Evolutionary conservation across 2,888 invertebrate genomes (phyloP).

Genomic region (Baronia brevicornis): DNA sequence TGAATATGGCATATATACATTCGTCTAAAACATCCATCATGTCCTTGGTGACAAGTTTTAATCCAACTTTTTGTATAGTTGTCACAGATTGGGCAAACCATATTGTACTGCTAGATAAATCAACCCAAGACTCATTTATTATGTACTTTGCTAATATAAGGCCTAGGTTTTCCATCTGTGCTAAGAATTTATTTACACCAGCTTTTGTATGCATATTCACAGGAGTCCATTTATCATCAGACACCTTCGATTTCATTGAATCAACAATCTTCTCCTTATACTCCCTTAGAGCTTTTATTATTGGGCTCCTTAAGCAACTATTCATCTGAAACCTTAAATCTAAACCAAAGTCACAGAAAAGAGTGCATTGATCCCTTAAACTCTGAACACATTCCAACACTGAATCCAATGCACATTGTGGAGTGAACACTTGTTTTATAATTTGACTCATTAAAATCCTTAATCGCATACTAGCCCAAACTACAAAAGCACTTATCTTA

Average conservation of each 20-base stretch:
- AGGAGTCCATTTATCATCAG: conserved; percentile 92
- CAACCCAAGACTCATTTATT: conserved; percentile 79
- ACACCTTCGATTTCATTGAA: conserved; percentile 82
- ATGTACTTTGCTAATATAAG: conserved; percentile 80
- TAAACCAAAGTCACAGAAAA: conserved; percentile 82
- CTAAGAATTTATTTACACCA: conserved; percentile 80
- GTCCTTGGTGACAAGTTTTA: conserved; percentile 84
- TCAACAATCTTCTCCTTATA: conserved; percentile 88
- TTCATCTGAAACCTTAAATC: conserved; percentile 95
- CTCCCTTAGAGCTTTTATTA: conserved; percentile 84
- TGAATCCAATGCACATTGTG: conserved; percentile 88
- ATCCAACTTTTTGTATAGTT: conserved; percentile 83
- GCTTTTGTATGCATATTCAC: conserved; percentile 85
- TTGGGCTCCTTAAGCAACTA: conserved; percentile 85
- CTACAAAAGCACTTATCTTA: conserved; percentile 80
- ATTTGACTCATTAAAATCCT: conserved; percentile 87
- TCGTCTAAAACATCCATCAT: conserved; percentile 83
- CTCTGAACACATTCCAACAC: conserved; percentile 91
- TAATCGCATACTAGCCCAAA: conserved; percentile 92
- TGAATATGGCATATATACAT: conserved; percentile 83
- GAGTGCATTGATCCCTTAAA: conserved; percentile 81
- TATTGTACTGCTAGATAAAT: conserved; percentile 86
- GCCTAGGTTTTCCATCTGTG: conserved; percentile 82
- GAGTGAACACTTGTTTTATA: conserved; percentile 91
- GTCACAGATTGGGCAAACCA: conserved; percentile 86